Evolutionary conservation across 1,140 invertebrate genomes (phyloP).

Genomic region (Neotoxoptera formosana): DNA sequence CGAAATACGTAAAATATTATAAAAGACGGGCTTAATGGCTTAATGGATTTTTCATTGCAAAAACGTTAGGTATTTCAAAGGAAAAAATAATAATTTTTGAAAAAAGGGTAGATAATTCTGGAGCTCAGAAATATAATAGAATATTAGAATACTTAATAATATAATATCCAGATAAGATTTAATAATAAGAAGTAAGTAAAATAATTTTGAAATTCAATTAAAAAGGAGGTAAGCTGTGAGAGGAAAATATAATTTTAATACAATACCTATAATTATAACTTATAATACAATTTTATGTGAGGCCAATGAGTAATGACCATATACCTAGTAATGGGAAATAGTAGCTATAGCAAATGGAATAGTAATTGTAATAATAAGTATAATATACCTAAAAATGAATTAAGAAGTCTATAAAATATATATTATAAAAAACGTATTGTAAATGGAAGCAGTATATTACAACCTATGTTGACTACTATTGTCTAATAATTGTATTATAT

Average conservation of each 20-base stretch:
- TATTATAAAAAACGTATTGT: neutral
- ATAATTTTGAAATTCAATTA: neutral
- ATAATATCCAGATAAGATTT: neutral
- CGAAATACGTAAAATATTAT: neutral
- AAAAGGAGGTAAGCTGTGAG: neutral
- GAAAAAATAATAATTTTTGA: neutral
- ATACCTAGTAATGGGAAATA: neutral
- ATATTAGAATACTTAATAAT: neutral
- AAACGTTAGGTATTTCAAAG: neutral
- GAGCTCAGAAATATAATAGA: neutral
- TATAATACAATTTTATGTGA: too few species aligned
- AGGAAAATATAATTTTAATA: neutral
- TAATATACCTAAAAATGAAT: neutral
- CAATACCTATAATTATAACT: too few species aligned
- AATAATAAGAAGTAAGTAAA: neutral
- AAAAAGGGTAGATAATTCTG: neutral
- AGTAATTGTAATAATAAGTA: neutral
- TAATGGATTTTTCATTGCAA: neutral
- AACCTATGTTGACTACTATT: neutral
- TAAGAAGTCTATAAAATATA: neutral
- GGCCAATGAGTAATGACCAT: neutral
- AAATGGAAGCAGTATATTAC: neutral
- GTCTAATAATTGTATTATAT: neutral
- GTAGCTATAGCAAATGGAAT: neutral
- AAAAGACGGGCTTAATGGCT: neutral